Conservation (phyloP, 2,797 vertebrate genomes). For the Limnodromus scolopaceus region DNA sequence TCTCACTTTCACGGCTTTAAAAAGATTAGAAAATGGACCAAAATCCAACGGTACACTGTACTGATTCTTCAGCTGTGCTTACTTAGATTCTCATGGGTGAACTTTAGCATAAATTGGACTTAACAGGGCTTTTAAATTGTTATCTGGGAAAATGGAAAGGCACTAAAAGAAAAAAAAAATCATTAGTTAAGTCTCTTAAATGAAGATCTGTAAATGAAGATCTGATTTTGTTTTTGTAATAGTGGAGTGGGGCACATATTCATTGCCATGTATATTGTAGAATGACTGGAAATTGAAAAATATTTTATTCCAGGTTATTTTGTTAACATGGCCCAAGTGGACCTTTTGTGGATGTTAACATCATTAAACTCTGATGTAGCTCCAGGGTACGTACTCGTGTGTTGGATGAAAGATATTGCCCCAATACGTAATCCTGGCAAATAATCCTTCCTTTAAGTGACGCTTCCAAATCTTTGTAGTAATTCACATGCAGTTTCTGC, state of each 20-base stretch:
- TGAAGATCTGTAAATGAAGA: neutral
- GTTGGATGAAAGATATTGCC: neutral
- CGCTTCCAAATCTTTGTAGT: neutral
- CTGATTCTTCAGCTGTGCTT: neutral
- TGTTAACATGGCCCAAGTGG: neutral
- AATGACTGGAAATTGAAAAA: neutral
- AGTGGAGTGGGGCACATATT: neutral
- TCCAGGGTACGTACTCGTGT: neutral
- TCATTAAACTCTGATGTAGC: neutral
- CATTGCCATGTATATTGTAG: neutral
- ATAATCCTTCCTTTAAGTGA: neutral
- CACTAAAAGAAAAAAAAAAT: neutral
- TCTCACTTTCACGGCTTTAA: neutral
- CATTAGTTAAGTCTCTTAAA: neutral
- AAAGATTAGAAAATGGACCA: neutral
- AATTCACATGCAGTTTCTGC: neutral
- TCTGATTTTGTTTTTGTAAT: neutral
- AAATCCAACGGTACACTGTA: fast-evolving
- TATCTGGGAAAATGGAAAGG: neutral
- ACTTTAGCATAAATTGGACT: neutral
- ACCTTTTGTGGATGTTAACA: neutral
- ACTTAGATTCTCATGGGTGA: neutral
- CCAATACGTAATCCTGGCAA: neutral
- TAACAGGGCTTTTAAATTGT: neutral
- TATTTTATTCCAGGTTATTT: neutral